Conservation (phyloP, 2,113 vertebrate genomes). For the Notarius lentiginosus region DNA sequence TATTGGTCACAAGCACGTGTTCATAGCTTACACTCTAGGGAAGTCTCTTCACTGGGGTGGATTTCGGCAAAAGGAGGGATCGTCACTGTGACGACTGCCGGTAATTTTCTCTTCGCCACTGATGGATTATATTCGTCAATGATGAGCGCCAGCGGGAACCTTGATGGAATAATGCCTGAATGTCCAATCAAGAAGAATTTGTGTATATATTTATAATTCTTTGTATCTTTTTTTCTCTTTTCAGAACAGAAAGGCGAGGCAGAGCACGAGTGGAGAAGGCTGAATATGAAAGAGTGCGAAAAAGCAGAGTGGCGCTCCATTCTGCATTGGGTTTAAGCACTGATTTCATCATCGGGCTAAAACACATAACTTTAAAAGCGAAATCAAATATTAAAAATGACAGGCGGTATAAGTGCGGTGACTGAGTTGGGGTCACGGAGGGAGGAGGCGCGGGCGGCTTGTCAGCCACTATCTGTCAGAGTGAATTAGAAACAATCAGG, state of each 20-base stretch:
- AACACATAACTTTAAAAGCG: constrained; percentile 97
- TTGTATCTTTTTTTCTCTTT: too few relatives aligned
- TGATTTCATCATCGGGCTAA: constrained; percentile 94
- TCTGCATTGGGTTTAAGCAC: constrained; percentile 86
- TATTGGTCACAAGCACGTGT: too few relatives aligned
- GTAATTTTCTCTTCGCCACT: too few relatives aligned
- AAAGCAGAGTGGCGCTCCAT: constrained; percentile 76
- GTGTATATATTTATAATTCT: too few relatives aligned
- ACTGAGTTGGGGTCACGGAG: constrained; percentile 99
- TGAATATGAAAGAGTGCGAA: constrained; percentile 38
- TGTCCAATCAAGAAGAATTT: too few relatives aligned
- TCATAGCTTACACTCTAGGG: too few relatives aligned
- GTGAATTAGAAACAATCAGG: constrained; percentile 99
- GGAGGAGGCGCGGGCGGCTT: constrained; percentile 97
- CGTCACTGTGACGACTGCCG: too few relatives aligned
- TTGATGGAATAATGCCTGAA: too few relatives aligned
- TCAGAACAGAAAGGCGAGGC: constrained; percentile 39
- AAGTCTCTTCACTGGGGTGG: too few relatives aligned
- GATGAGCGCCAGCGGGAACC: too few relatives aligned
- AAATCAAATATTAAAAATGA: constrained; percentile 99
- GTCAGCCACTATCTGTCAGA: constrained; percentile 99
- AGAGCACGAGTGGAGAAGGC: constrained; percentile 40
- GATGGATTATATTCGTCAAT: too few relatives aligned
- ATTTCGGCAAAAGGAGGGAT: too few relatives aligned
- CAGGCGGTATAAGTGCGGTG: constrained; percentile 99